Conservation (phyloP, 2,888 invertebrate species). For the Macrosoma leucophasiata region DNA sequence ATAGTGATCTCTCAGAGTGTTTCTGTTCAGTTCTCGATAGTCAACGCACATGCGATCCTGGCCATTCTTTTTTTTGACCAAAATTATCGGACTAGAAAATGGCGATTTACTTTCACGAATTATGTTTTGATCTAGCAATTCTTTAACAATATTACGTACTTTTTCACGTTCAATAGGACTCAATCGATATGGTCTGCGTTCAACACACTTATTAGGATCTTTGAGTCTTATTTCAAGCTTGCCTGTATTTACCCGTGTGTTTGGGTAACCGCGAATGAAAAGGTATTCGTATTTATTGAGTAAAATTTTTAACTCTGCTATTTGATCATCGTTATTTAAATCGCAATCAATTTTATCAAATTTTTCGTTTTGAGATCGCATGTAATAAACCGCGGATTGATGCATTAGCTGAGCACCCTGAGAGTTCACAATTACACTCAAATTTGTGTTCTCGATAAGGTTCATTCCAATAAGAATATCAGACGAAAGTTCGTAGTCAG, state of each 20-base stretch:
- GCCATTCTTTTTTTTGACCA: constrained; percentile 13
- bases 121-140: constrained; percentile 4
- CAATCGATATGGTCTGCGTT: constrained; percentile 15
- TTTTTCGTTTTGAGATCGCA: no score
- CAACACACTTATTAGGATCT: constrained; percentile 12
- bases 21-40: constrained; percentile 1
- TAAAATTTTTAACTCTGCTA: not conserved
- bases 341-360: constrained; percentile 3
- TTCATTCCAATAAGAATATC: constrained; percentile 8
- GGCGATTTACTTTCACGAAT: constrained; percentile 12
- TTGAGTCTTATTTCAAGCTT: constrained; percentile 7
- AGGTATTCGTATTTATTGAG: not conserved
- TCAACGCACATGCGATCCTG: constrained; percentile 18
- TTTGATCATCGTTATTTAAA: not conserved
- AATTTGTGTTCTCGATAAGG: constrained; percentile 4
- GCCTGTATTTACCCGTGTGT: constrained; percentile 12
- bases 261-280: constrained; percentile 12
- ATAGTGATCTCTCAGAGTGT: constrained; percentile 7
- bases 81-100: constrained; percentile 13
- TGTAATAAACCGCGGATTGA: no score
- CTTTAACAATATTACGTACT: constrained; percentile 8
- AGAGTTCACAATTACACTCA: constrained; percentile 7
- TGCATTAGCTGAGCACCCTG: constrained; percentile 1
- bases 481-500: constrained; percentile 8
- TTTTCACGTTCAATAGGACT: constrained; percentile 2